Conservation (phyloP, 2,888 invertebrate species). For the Luperina nickerlii region DNA sequence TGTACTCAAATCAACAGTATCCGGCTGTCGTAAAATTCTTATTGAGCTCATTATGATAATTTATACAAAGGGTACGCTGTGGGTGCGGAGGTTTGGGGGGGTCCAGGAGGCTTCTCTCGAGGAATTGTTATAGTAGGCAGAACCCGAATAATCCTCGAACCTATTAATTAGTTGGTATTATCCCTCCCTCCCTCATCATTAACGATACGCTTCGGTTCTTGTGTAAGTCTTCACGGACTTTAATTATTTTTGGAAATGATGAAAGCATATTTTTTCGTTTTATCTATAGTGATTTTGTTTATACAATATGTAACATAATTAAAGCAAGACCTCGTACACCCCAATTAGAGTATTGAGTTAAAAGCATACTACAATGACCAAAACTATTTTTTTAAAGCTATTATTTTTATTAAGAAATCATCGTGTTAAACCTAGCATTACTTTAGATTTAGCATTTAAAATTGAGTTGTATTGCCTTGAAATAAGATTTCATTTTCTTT, state of each 20-base stretch:
- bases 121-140: slow-evolving; percentile 50
- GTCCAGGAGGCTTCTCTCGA: slow-evolving; percentile 13
- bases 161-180: slow-evolving; percentile 61
- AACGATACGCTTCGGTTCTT: slow-evolving; percentile 13
- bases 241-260: slow-evolving; percentile 27
- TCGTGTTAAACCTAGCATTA: too few species aligned
- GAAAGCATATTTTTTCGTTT: neutral
- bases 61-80: slow-evolving; percentile 49
- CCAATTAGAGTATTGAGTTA: neutral
- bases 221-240: neutral
- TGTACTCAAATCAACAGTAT: slow-evolving; percentile 38
- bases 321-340: neutral
- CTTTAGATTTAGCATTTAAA: too few species aligned
- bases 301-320: neutral
- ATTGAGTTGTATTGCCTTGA: too few species aligned
- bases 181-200: slow-evolving; percentile 36
- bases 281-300: neutral
- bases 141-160: slow-evolving; percentile 54
- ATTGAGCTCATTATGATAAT: slow-evolving; percentile 65
- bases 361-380: neutral
- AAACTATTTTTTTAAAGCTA: neutral
- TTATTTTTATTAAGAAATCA: neutral
- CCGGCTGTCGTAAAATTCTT: slow-evolving; percentile 58
- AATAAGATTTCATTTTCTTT: too few species aligned
- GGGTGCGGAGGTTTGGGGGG: neutral